A percentile compares a stretch with the other conserved stretches of the same genome.
These are phyloP conservation scores for Squalus acanthias DNA, from an alignment of 2,797 vertebrate genomes.

Conservation along the genomic window DNA sequence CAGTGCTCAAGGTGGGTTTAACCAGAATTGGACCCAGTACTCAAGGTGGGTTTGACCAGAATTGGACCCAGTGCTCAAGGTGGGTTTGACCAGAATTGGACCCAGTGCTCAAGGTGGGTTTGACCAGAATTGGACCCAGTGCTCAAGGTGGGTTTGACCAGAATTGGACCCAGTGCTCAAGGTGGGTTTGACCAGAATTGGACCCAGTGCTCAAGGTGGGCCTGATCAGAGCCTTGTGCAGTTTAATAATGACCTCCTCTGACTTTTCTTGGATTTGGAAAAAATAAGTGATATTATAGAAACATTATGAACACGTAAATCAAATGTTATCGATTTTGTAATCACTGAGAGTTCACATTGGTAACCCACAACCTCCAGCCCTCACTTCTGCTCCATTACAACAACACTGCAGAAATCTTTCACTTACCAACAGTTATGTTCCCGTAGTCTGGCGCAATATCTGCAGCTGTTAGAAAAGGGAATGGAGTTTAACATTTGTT, in stretches of 20 bases:
- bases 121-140: no score
- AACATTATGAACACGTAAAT: no score
- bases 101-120: no score
- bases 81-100: no score
- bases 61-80: no score
- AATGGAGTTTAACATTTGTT: neutral
- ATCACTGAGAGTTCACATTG: neutral
- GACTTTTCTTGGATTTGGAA: neutral
- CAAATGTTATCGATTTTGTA: no score
- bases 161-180: no score
- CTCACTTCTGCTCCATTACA: neutral
- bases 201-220: neutral
- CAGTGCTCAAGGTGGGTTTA: neutral
- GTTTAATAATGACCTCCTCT: neutral
- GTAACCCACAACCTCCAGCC: neutral
- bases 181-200: no score
- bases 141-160: no score
- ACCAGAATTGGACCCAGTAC: no score
- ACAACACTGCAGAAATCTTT: neutral
- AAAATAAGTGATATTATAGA: neutral
- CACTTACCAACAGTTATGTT: constrained; percentile 1
- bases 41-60: no score
- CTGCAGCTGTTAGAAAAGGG: neutral
- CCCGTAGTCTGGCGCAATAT: neutral
- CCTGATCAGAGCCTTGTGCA: neutral